Conservation (phyloP, 2,113 vertebrate species). For the Coturnix japonica region DNA sequence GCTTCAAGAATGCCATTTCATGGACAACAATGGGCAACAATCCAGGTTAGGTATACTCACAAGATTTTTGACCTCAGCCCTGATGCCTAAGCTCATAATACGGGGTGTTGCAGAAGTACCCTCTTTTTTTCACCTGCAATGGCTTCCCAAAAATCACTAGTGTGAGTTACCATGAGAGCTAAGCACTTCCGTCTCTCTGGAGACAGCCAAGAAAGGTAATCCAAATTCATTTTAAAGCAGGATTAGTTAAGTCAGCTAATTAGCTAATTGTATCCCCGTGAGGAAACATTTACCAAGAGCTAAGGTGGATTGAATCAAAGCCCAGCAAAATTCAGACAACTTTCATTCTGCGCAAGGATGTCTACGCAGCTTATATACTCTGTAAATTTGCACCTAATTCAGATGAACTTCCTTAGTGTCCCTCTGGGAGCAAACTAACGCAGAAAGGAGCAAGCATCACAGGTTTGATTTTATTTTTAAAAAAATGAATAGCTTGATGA, state of each 20-base stretch:
- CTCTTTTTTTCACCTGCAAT: neutral
- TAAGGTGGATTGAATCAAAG: constrained; percentile 2
- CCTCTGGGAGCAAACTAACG: neutral
- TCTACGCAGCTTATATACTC: neutral
- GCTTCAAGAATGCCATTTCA: neutral
- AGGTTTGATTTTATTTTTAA: neutral
- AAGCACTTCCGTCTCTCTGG: neutral
- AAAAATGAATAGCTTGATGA: neutral
- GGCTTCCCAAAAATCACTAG: neutral
- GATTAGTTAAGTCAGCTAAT: constrained; percentile 43
- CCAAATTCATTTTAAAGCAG: constrained; percentile 42
- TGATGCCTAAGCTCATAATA: neutral
- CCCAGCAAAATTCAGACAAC: neutral
- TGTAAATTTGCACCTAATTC: neutral
- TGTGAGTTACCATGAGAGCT: neutral
- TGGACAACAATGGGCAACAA: neutral
- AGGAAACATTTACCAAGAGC: neutral
- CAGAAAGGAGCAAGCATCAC: neutral
- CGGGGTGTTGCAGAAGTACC: neutral
- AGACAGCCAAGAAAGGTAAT: constrained; percentile 14
- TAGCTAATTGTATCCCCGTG: constrained; percentile 23
- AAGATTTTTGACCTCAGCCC: neutral
- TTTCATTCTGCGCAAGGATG: neutral
- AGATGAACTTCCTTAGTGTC: neutral
- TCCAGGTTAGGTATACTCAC: neutral